These are phyloP conservation scores for Goniozus legneri DNA, from an alignment of 1,140 invertebrate genomes.

Conservation along the genomic window DNA sequence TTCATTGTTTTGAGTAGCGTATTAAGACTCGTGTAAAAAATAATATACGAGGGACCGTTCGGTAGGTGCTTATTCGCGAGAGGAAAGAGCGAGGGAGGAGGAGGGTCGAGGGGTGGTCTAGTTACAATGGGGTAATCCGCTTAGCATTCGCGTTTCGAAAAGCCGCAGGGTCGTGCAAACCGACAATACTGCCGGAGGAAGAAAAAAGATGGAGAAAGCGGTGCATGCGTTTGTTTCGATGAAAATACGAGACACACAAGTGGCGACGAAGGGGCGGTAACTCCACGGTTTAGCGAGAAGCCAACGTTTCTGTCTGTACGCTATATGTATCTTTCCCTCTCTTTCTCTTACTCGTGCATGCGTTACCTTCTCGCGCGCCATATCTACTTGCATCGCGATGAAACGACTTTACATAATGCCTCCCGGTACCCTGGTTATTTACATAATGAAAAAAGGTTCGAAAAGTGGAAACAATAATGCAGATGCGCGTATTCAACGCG, in stretches of 20 bases:
- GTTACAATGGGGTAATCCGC: background rate
- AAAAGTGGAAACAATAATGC: slow-evolving; percentile 19
- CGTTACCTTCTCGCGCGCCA: slow-evolving; percentile 3
- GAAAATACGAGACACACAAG: slow-evolving; percentile 1
- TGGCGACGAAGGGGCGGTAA: background rate
- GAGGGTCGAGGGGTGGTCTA: background rate
- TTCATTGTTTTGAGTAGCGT: background rate
- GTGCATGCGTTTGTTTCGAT: background rate
- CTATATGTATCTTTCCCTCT: slow-evolving; percentile 3
- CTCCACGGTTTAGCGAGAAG: background rate
- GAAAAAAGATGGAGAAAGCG: background rate
- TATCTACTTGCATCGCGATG: slow-evolving; percentile 8
- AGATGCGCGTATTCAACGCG: slow-evolving; percentile 5
- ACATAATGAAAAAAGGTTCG: slow-evolving; percentile 21
- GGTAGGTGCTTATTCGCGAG: background rate
- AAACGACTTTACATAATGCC: slow-evolving; percentile 17
- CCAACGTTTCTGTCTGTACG: background rate
- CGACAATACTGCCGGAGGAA: background rate
- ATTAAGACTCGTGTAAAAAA: background rate
- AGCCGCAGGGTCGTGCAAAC: background rate
- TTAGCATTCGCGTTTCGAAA: background rate
- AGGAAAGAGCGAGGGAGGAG: background rate
- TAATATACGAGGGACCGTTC: background rate
- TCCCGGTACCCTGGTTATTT: slow-evolving; percentile 18
- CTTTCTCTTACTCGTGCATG: too few relatives aligned